These are phyloP conservation scores for Eudemis profundana DNA, from an alignment of 2,888 invertebrate species.

Conservation along the genomic window DNA sequence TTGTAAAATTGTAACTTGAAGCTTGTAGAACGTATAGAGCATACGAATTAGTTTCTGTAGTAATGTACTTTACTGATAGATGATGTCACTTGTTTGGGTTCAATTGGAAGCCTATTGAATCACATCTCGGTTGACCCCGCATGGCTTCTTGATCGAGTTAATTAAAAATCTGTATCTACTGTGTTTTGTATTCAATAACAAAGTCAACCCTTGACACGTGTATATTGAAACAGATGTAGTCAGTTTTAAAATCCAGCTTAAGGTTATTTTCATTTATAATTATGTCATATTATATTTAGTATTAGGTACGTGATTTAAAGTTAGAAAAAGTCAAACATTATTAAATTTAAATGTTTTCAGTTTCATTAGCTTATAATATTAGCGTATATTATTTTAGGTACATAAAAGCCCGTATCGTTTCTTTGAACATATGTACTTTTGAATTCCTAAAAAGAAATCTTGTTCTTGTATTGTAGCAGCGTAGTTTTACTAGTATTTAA, in stretches of 20 bases:
- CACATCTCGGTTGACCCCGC: slow-evolving; percentile 38
- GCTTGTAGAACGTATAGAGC: background rate
- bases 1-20: no score
- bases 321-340: no score
- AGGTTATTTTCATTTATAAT: background rate
- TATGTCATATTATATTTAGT: background rate
- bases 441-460: no score
- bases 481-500: no score
- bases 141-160: slow-evolving; percentile 40
- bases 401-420: no score
- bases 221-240: background rate
- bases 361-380: no score
- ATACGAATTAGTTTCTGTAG: background rate
- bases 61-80: slow-evolving; percentile 18
- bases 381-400: no score
- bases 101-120: slow-evolving; percentile 36
- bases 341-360: no score
- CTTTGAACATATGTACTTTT: no score
- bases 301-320: no score
- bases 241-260: background rate
- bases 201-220: slow-evolving; percentile 15
- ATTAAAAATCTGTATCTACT: slow-evolving; percentile 35
- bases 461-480: no score
- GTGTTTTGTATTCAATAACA: slow-evolving; percentile 36
- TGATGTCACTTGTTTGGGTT: slow-evolving; percentile 42